Percentiles rank a stretch among this genome's conserved stretches.
phyloP scores from a whole-genome alignment of 30 jellyfish, hydroid and myxozoan species.

The Aurelia sp. region DNA sequence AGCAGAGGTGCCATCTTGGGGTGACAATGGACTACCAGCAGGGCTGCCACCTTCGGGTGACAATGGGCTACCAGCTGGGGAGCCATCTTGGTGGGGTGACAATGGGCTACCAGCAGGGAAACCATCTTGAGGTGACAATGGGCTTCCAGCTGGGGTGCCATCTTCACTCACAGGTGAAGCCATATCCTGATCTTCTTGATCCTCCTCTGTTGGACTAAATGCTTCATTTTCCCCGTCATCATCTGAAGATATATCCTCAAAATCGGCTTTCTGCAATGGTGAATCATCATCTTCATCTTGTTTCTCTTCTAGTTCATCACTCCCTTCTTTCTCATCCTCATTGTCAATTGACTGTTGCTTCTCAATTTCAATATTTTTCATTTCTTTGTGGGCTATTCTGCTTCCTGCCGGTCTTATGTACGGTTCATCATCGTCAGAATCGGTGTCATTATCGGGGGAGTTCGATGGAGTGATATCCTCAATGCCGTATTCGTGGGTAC shows the following conservation, averaged over 20 bases:
- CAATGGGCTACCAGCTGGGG: too few relatives aligned
- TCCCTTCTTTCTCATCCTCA: neutral
- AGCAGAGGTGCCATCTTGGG: too few relatives aligned
- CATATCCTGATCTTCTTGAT: conserved; percentile 25
- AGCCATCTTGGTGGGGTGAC: too few relatives aligned
- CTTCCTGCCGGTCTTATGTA: conserved; percentile 15
- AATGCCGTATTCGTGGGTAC: neutral
- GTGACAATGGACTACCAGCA: too few relatives aligned
- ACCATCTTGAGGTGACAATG: too few relatives aligned
- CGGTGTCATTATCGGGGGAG: conserved; percentile 49
- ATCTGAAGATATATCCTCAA: conserved; percentile 61
- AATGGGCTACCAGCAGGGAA: too few relatives aligned
- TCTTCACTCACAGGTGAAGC: neutral
- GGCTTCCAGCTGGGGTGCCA: too few relatives aligned
- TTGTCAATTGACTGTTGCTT: conserved; percentile 7
- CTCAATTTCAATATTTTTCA: conserved; percentile 36
- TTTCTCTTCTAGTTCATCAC: conserved; percentile 17
- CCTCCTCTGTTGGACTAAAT: conserved; percentile 62
- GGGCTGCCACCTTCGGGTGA: too few relatives aligned
- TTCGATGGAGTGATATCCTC: conserved; percentile 2
- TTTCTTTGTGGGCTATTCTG: conserved; percentile 79
- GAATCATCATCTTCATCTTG: conserved; percentile 26
- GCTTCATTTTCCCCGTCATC: conserved; percentile 64
- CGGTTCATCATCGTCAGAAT: neutral
- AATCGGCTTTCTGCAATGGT: neutral